These are phyloP conservation scores for Nymphicus hollandicus DNA, from an alignment of 2,113 vertebrate genomes.

Conservation along the genomic window DNA sequence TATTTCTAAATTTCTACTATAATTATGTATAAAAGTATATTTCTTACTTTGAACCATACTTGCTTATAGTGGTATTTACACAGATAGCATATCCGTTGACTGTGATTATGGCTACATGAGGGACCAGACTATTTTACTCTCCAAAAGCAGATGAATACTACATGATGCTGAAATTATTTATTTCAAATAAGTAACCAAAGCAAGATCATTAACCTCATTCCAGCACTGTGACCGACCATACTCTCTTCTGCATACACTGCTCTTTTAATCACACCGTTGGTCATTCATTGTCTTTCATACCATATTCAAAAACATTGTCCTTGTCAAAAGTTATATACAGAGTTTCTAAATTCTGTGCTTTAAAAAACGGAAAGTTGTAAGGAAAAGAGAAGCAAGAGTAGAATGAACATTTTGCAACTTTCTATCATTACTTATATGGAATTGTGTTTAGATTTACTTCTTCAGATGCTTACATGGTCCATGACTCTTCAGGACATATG, in stretches of 20 bases:
- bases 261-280: not conserved
- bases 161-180: not conserved
- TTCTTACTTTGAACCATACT: not conserved
- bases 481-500: not conserved
- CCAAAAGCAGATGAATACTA: not conserved
- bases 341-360: not conserved
- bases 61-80: not conserved
- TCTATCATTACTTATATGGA: not conserved
- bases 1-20: not conserved
- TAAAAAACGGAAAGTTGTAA: not conserved
- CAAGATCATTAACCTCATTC: slow-evolving; percentile 1
- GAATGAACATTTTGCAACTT: not conserved
- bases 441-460: not conserved
- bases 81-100: not conserved
- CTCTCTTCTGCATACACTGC: not conserved
- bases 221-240: not conserved
- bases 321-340: not conserved
- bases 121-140: not conserved
- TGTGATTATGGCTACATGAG: not conserved
- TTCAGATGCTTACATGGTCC: not conserved
- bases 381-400: not conserved
- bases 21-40: not conserved
- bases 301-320: not conserved
- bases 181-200: not conserved
- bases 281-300: not conserved